phyloP scores from a whole-genome alignment of 2,113 vertebrate species.

The Ictalurus punctatus region DNA sequence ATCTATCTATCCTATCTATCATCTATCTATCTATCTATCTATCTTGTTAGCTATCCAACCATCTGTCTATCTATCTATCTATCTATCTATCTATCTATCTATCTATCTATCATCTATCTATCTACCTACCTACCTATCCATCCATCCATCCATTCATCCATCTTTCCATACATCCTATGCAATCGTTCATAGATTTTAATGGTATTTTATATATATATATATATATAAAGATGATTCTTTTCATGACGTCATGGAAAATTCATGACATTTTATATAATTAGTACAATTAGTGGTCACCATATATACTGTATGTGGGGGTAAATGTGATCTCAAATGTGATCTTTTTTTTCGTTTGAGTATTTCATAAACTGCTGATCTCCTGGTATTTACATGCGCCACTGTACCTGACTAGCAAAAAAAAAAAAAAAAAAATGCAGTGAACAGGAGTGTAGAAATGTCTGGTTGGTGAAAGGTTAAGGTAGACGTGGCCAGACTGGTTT shows the following conservation, averaged over 20 bases:
- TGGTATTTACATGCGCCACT: background rate
- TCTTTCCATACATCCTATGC: background rate
- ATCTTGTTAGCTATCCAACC: too few species aligned
- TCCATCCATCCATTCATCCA: too few species aligned
- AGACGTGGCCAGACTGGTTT: background rate
- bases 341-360: background rate
- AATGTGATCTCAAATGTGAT: background rate
- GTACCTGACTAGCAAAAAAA: background rate
- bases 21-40: slow-evolving; percentile 3
- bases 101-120: background rate
- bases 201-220: background rate
- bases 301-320: background rate
- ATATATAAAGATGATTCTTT: background rate
- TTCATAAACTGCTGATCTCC: background rate
- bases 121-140: background rate
- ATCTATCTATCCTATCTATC: background rate
- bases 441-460: background rate
- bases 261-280: background rate
- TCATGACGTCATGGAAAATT: background rate
- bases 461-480: background rate
- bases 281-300: background rate
- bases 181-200: background rate
- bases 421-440: background rate
- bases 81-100: background rate
- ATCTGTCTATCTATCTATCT: background rate